These are phyloP conservation scores for Ormyrus labotus DNA, from an alignment of 2,888 invertebrate genomes.

Conservation along the genomic window DNA sequence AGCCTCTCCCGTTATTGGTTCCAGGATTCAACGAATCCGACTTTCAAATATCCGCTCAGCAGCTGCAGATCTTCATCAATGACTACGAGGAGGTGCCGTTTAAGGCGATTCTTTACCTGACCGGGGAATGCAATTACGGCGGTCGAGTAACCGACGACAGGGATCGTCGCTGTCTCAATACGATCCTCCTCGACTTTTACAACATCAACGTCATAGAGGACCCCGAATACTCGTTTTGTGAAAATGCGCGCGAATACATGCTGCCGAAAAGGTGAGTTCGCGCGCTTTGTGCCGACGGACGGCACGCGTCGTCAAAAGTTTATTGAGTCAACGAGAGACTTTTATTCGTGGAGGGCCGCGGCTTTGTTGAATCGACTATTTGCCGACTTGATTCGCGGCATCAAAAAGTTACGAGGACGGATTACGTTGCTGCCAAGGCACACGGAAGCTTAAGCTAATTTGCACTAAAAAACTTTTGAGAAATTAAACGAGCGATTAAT, in stretches of 20 bases:
- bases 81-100: slow-evolving; percentile 88
- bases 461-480: too few species aligned
- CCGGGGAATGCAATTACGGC: slow-evolving; percentile 94
- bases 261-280: slow-evolving; percentile 79
- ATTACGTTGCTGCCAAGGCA: too few species aligned
- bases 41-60: slow-evolving; percentile 88
- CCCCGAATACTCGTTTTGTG: slow-evolving; percentile 81
- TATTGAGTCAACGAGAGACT: too few species aligned
- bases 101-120: slow-evolving; percentile 90
- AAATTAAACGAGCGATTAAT: too few species aligned
- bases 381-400: too few species aligned
- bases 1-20: not conserved
- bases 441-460: too few species aligned
- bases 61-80: slow-evolving; percentile 88
- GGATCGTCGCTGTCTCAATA: slow-evolving; percentile 87
- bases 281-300: too few species aligned
- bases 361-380: too few species aligned
- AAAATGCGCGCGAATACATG: slow-evolving; percentile 80
- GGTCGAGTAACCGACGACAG: slow-evolving; percentile 92
- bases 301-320: too few species aligned
- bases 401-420: too few species aligned
- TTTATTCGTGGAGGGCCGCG: too few species aligned
- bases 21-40: slow-evolving; percentile 89
- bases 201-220: slow-evolving; percentile 82
- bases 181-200: slow-evolving; percentile 85